Evolutionary conservation across 92 coral and sea anemone species (phyloP), one percentile per base, ranked within the genome.

Genomic region (Palythoa caribaeorum): DNA sequence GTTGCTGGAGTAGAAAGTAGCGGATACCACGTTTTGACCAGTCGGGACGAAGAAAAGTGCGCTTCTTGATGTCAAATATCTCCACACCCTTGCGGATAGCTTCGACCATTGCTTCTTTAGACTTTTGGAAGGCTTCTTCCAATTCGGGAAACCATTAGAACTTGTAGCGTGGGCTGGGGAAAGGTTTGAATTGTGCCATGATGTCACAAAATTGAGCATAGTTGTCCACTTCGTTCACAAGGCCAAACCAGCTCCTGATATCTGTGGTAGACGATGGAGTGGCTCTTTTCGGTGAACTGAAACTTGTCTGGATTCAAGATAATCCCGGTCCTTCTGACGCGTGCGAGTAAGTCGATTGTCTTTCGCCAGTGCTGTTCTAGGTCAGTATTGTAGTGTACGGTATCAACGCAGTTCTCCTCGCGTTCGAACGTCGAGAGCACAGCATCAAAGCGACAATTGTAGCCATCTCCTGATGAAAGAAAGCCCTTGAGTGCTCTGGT

Each of bases 71-170:
- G 48, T 44, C 88, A 76, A 84, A 84, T 63, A 84, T 84, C 62
- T 84, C 88, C 79, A 84, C 88, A 44, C 88, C 79, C 62, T 84
- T 55, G 51, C 88, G 77, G 76, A 87, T 87, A 68, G 84, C 84
- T 77, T 40, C 50, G 7, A 63, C 38, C 53, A 65, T 86, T 40
- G 89, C 84, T 54, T 15, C 62, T 54, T 54, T 54, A 54, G 62
- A 54, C 62, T 54, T 54, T 14, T 54, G 62, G 9, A 54, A 54
- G 13, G 62, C 62, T 14, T 54, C 62, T 54, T 54, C 62, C 62
- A 54, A 54, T 54, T 54, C 62, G 17, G 62, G 62, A 14, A 14
- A 54, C 62, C 62, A 54, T 54, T 13, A 54, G 17, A 54, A 54
- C 17, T 1, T 54, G 62, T 54, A 54, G 62, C 62, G 62, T 54